These are phyloP conservation scores for Hydropsyche betteni DNA, from an alignment of 2,888 invertebrate species.

Conservation along the genomic window DNA sequence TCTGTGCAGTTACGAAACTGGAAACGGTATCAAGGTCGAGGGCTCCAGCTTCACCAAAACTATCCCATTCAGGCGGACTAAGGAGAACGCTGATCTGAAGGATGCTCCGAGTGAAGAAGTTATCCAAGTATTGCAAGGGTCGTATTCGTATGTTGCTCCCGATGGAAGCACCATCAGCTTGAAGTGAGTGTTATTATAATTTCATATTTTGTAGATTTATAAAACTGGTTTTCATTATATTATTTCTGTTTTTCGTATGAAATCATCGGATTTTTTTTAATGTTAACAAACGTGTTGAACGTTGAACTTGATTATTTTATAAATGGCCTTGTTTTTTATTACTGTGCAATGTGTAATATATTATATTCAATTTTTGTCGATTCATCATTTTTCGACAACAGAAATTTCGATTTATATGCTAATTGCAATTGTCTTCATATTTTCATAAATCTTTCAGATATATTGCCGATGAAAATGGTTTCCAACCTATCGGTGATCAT, in stretches of 20 bases:
- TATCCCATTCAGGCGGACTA: constrained; percentile 60
- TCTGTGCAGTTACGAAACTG: constrained; percentile 74
- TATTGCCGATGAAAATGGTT: constrained; percentile 78
- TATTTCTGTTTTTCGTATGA: too few relatives aligned
- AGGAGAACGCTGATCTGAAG: constrained; percentile 66
- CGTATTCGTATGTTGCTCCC: constrained; percentile 75
- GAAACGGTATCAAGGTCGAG: constrained; percentile 80
- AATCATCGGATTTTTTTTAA: too few relatives aligned
- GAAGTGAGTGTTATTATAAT: constrained; percentile 57
- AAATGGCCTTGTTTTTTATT: too few relatives aligned
- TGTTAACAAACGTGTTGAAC: too few relatives aligned
- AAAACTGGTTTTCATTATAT: too few relatives aligned
- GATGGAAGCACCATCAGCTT: constrained; percentile 74
- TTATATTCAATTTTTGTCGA: too few relatives aligned
- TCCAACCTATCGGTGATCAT: constrained; percentile 73
- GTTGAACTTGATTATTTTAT: constrained; percentile 2
- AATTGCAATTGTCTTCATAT: background rate
- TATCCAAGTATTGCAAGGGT: constrained; percentile 72
- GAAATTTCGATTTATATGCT: constrained; percentile 5
- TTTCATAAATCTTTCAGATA: constrained; percentile 61
- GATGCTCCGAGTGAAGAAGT: constrained; percentile 60
- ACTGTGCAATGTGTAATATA: background rate
- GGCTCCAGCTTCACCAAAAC: constrained; percentile 76
- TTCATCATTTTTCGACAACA: background rate
- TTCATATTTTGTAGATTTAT: too few relatives aligned